These are phyloP conservation scores for Palythoa heliodiscus DNA, from an alignment of 92 coral and sea anemone species.

Conservation along the genomic window DNA sequence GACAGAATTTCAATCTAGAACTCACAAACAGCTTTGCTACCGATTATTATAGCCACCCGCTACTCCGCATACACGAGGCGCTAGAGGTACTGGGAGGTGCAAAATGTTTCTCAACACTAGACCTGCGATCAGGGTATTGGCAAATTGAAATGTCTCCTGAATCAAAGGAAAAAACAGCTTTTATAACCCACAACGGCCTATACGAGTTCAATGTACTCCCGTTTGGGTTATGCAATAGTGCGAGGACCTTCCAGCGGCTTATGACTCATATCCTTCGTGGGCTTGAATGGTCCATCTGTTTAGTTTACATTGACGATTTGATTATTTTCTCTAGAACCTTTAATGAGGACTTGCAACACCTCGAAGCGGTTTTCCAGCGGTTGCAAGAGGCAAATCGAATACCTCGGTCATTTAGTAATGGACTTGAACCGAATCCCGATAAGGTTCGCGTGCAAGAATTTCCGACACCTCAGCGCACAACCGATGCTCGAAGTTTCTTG, in stretches of 20 bases:
- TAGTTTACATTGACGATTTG: slow-evolving; percentile 34
- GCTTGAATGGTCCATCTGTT: not conserved
- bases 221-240: slow-evolving; percentile 24
- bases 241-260: slow-evolving; percentile 36
- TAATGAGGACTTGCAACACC: slow-evolving; percentile 15
- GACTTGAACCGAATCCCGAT: slow-evolving; percentile 54
- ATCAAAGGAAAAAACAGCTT: slow-evolving; percentile 45
- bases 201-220: slow-evolving; percentile 7
- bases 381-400: slow-evolving; percentile 18
- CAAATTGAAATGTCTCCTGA: not conserved
- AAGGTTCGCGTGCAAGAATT: slow-evolving; percentile 52
- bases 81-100: slow-evolving; percentile 35
- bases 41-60: slow-evolving; percentile 26
- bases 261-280: slow-evolving; percentile 28
- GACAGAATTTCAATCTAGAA: no score
- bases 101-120: slow-evolving; percentile 19
- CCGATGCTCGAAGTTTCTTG: slow-evolving; percentile 55
- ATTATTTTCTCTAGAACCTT: slow-evolving; percentile 19
- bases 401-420: slow-evolving; percentile 40
- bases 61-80: slow-evolving; percentile 1
- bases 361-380: not conserved
- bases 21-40: no score
- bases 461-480: slow-evolving; percentile 52
- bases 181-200: slow-evolving; percentile 34
- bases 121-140: slow-evolving; percentile 6